phyloP scores from a whole-genome alignment of 2,113 vertebrate species.

The Cariama cristata region DNA sequence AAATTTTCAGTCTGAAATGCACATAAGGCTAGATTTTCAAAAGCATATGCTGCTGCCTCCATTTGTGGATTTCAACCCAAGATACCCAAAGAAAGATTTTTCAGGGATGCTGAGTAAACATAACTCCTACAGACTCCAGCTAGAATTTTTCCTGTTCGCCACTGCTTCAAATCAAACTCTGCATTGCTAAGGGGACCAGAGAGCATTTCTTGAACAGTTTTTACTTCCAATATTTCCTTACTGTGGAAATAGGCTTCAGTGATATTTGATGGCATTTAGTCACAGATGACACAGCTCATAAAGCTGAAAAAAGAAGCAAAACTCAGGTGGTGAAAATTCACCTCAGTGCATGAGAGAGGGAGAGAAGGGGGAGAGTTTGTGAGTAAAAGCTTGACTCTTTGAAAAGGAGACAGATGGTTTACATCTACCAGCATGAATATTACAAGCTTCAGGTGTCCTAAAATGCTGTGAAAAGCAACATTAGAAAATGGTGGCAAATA shows the following conservation, averaged over 20 bases:
- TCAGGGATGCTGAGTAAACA: neutral
- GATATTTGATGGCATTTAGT: slow-evolving; percentile 18
- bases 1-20: neutral
- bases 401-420: slow-evolving; percentile 38
- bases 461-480: slow-evolving; percentile 18
- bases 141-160: neutral
- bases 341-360: neutral
- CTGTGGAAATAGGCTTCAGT: slow-evolving; percentile 25
- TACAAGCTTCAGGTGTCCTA: slow-evolving; percentile 38
- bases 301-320: neutral
- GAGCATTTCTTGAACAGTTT: neutral
- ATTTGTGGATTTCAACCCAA: neutral
- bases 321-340: slow-evolving; percentile 51
- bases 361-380: neutral
- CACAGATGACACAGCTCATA: slow-evolving; percentile 26
- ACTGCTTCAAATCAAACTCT: neutral
- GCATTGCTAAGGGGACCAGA: neutral
- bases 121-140: neutral
- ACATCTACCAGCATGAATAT: neutral
- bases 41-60: neutral
- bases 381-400: neutral
- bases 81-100: neutral
- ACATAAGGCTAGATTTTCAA: neutral
- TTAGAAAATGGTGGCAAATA: slow-evolving; percentile 4
- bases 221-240: neutral